Base-by-base conservation (phyloP, 37 sponge, comb jelly and placozoan genomes). In the Diacarnus erythraeanus region DNA sequence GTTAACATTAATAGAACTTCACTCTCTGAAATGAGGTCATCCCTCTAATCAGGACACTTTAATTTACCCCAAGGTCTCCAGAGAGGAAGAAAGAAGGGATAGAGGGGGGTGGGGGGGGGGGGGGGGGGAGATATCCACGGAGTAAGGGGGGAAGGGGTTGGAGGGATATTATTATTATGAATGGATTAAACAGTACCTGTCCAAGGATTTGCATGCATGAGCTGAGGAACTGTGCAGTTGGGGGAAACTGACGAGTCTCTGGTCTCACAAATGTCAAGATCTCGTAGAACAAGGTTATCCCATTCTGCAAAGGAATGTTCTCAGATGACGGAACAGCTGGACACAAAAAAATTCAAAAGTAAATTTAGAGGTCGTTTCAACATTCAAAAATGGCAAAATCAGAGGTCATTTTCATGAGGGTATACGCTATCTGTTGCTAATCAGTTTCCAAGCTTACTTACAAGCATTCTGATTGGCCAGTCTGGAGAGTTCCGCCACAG, bases 141-240 rank as follows among this genome's bases (percentile, higher is more conserved):
- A n/a, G n/a, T n/a, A n/a, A n/a, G n/a, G n/a, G n/a, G n/a, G n/a
- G n/a, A n/a, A n/a, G n/a, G n/a, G n/a, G n/a, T n/a, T n/a, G n/a
- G n/a, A n/a, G n/a, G n/a, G n/a, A n/a, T n/a, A n/a, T n/a, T n/a
- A n/a, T n/a, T n/a, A n/a, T n/a, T n/a, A n/a, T n/a, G n/a, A n/a
- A n/a, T n/a, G n/a, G 56, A 54, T 54, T 17, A 54, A 10, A 54
- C 56, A 20, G 34, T 33, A 79, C 85, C 77, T 91, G 92, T 54
- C 97, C 97, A 29, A 97, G 88, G 10, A 86, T 75, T 57, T 83
- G 80, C 37, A 94, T 63, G 68, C 86, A 78, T 70, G 92, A 84
- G 56, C 87, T 84, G 78, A 94, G 87, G 82, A 97, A 89, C 88
- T 97, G 94, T 30, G 87, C 71, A 18, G 92, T 79, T 21, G 97